phyloP scores from a whole-genome alignment of 2,888 invertebrate genomes.

The Agonopterix subpropinquella region DNA sequence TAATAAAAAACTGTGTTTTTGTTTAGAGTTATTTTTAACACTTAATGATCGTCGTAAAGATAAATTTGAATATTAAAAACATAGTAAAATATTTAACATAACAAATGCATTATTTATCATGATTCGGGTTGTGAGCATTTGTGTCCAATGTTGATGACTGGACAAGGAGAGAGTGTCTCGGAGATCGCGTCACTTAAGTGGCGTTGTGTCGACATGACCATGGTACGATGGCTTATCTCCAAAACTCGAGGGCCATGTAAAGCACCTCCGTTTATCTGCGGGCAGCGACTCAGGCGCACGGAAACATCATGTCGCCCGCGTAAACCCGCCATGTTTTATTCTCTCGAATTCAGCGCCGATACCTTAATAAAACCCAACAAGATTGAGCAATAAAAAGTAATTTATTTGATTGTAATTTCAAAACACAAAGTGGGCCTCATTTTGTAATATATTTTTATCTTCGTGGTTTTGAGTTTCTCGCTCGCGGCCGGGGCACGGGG shows the following conservation, averaged over 20 bases:
- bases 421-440: conserved; percentile 74
- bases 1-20: conserved; percentile 11
- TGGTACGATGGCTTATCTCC: conserved; percentile 58
- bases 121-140: not conserved
- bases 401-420: conserved; percentile 76
- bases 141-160: conserved; percentile 17
- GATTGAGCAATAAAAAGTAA: conserved; percentile 76
- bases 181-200: conserved; percentile 26
- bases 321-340: conserved; percentile 72
- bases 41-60: conserved; percentile 16
- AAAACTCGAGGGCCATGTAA: conserved; percentile 59
- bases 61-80: conserved; percentile 10
- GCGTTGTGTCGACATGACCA: conserved; percentile 49
- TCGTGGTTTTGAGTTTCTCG: conserved; percentile 70
- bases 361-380: conserved; percentile 75
- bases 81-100: conserved; percentile 12
- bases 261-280: conserved; percentile 49
- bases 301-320: conserved; percentile 62
- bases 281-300: conserved; percentile 25
- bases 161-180: conserved; percentile 30
- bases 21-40: conserved; percentile 12
- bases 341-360: conserved; percentile 66
- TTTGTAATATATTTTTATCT: conserved; percentile 75
- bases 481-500: conserved; percentile 42
- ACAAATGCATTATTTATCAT: conserved; percentile 13